Evolutionary conservation across 2,113 vertebrate species (phyloP).

Genomic region (Nyctibius bracteatus): DNA sequence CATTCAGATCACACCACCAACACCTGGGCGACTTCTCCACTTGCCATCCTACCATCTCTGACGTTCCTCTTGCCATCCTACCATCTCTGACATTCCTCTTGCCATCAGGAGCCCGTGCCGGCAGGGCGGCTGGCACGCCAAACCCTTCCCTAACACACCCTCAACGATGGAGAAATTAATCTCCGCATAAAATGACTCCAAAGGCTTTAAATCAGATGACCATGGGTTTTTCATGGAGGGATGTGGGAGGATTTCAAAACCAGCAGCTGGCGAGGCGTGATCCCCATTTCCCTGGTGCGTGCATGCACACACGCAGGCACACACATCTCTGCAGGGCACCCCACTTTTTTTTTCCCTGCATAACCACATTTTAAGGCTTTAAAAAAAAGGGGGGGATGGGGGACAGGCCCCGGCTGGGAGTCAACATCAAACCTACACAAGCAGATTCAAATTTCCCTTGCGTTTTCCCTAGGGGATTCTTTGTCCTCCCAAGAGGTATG

Average conservation of each 20-base stretch:
- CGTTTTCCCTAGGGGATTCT: neutral
- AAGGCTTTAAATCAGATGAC: conserved; percentile 32
- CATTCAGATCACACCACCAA: neutral
- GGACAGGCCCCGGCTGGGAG: neutral
- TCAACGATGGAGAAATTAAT: neutral
- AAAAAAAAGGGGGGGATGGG: neutral
- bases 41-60: neutral
- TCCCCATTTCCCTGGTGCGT: neutral
- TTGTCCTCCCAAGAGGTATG: neutral
- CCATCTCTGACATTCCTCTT: neutral
- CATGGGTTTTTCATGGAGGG: neutral
- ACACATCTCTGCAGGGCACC: neutral
- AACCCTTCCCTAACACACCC: conserved; percentile 16
- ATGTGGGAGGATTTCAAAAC: conserved; percentile 58
- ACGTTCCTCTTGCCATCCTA: neutral
- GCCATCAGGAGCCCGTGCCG: neutral
- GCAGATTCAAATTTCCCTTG: neutral
- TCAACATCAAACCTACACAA: neutral
- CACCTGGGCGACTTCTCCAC: neutral
- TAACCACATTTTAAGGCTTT: neutral
- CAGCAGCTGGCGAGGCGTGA: neutral
- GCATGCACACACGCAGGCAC: neutral
- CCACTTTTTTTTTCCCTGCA: rapidly evolving
- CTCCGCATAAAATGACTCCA: neutral
- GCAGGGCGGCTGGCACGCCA: neutral